A percentile compares a stretch with the other conserved stretches of the same genome.
Conservation (phyloP, 2,113 vertebrate species). For the Anguilla japonica region DNA sequence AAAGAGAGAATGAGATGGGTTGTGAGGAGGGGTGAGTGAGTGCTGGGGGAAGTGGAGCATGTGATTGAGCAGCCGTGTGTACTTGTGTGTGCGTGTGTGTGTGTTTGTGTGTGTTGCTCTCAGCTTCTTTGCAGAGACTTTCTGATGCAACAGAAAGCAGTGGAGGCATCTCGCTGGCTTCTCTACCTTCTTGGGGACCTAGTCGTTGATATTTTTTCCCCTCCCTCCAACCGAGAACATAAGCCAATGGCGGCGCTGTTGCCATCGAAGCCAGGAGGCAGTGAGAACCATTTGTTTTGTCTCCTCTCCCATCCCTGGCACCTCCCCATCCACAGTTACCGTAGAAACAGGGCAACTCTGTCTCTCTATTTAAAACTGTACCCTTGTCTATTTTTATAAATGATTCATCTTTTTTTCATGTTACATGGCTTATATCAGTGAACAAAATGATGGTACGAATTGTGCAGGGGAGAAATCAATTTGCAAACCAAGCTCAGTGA, state of each 20-base stretch:
- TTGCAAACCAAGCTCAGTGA: constrained; percentile 14
- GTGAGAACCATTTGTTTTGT: constrained; percentile 66
- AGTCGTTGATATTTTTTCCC: constrained; percentile 53
- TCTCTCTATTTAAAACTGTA: constrained; percentile 47
- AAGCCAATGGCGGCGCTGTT: constrained; percentile 80
- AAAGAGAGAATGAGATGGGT: constrained; percentile 43
- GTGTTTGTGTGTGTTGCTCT: constrained; percentile 32
- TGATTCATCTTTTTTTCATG: constrained; percentile 36
- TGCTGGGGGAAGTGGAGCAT: constrained; percentile 69
- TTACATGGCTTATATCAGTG: constrained; percentile 29
- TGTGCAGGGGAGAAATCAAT: neutral
- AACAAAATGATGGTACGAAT: constrained; percentile 19
- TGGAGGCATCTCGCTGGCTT: constrained; percentile 51
- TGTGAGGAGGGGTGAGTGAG: constrained; percentile 39
- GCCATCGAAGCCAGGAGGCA: constrained; percentile 70
- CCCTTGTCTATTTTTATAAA: constrained; percentile 42
- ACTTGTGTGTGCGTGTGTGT: constrained; percentile 41
- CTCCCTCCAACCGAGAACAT: constrained; percentile 69
- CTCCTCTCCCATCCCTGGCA: constrained; percentile 72
- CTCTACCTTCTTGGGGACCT: constrained; percentile 52
- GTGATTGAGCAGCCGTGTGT: constrained; percentile 70
- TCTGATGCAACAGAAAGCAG: constrained; percentile 63
- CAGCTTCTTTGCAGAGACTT: constrained; percentile 60
- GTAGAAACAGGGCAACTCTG: constrained; percentile 65
- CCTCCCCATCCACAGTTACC: constrained; percentile 59